Percentiles rank a stretch among this genome's conserved stretches.
Conservation (phyloP, 2,797 vertebrate genomes). For the Glyptemys insculpta region DNA sequence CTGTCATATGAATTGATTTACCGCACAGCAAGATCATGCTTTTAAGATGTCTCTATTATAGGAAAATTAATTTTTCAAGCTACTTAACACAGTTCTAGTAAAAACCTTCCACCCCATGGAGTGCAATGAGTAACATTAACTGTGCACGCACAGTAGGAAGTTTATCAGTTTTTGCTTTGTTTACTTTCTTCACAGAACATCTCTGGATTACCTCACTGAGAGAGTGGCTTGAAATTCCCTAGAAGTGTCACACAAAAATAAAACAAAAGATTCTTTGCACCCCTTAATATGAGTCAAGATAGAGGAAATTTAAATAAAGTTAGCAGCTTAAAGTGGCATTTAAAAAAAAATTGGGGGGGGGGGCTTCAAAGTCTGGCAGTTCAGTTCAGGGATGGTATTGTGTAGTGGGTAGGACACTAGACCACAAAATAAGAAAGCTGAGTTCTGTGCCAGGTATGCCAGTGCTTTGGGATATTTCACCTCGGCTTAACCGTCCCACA, state of each 20-base stretch:
- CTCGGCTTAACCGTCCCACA: accelerated
- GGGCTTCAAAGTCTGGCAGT: background rate
- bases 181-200: background rate
- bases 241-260: background rate
- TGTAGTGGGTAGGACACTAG: background rate
- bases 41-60: conserved; percentile 82
- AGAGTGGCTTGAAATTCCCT: background rate
- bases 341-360: background rate
- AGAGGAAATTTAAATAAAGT: background rate
- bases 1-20: conserved; percentile 81
- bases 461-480: background rate
- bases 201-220: background rate
- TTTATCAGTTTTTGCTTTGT: conserved; percentile 14
- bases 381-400: background rate
- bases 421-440: background rate
- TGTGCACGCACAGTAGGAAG: conserved; percentile 18
- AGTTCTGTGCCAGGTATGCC: background rate
- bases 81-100: conserved; percentile 79
- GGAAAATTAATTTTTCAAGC: conserved; percentile 83
- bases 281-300: background rate
- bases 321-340: background rate
- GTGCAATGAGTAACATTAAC: conserved; percentile 68
- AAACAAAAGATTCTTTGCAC: background rate
- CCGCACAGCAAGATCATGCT: conserved; percentile 80
- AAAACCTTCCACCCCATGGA: conserved; percentile 70